Evolutionary conservation across 2,797 vertebrate species (phyloP).

Genomic region (Notoglanidium macrostoma): DNA sequence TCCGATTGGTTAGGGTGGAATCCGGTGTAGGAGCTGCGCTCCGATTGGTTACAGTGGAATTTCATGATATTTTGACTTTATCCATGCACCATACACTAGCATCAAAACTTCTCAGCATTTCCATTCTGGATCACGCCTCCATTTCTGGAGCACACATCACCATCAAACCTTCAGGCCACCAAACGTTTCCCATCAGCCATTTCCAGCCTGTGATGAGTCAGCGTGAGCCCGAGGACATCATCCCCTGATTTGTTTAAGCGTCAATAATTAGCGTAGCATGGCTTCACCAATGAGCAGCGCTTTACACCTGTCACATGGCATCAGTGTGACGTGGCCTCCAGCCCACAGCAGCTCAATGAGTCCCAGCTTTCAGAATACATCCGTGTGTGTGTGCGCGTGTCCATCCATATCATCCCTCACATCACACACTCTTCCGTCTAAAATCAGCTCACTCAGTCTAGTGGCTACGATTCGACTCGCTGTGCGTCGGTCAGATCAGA

Average conservation of each 20-base stretch:
- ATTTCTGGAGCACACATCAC: constrained; percentile 11
- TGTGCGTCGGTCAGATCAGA: constrained; percentile 25
- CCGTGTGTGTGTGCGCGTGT: not conserved
- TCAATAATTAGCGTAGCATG: constrained; percentile 50
- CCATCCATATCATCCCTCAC: constrained; percentile 5
- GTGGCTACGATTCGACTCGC: constrained; percentile 26
- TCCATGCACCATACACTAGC: no score
- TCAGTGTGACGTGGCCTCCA: constrained; percentile 47
- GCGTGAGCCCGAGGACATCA: constrained; percentile 3
- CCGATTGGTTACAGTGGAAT: not conserved
- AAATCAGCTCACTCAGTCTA: constrained; percentile 32
- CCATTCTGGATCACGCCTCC: not conserved
- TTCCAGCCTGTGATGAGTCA: constrained; percentile 13
- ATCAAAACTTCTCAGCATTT: not conserved
- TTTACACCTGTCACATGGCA: constrained; percentile 61
- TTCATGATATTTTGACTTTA: not conserved
- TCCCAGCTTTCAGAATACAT: constrained; percentile 16
- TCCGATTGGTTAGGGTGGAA: not conserved
- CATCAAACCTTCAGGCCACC: constrained; percentile 22
- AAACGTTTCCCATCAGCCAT: not conserved
- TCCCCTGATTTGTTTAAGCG: constrained; percentile 38
- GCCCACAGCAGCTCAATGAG: constrained; percentile 6
- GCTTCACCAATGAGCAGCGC: constrained; percentile 39
- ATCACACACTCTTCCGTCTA: constrained; percentile 10
- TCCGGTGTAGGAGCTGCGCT: not conserved